phyloP scores from a whole-genome alignment of 1,140 invertebrate genomes.

The Neotoxoptera formosana region DNA sequence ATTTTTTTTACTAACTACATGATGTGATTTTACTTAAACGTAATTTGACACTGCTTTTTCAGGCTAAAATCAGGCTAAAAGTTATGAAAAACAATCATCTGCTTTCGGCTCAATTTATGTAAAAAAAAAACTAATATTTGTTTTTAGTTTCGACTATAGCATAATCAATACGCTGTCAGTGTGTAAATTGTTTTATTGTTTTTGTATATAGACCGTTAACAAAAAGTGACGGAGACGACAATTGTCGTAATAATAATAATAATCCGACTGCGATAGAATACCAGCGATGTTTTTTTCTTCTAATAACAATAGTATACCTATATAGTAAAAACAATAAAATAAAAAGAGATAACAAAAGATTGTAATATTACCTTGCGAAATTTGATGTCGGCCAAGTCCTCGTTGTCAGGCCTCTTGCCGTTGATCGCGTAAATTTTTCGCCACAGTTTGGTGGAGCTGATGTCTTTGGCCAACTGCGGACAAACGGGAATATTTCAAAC shows the following conservation, averaged over 20 bases:
- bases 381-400: slow-evolving; percentile 86
- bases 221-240: not conserved
- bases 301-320: too few relatives aligned
- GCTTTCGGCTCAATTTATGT: not conserved
- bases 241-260: not conserved
- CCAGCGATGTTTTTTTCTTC: too few relatives aligned
- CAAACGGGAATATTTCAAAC: not conserved
- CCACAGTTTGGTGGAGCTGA: slow-evolving; percentile 86
- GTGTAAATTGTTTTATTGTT: not conserved
- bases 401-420: slow-evolving; percentile 71
- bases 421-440: slow-evolving; percentile 84
- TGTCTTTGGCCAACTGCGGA: slow-evolving; percentile 81
- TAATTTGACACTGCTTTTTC: not conserved
- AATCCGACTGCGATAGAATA: not conserved
- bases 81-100: not conserved
- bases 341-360: too few relatives aligned
- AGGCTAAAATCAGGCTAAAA: not conserved
- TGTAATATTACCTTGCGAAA: slow-evolving; percentile 72
- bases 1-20: not conserved
- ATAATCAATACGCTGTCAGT: not conserved
- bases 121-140: not conserved
- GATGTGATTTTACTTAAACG: not conserved
- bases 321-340: too few relatives aligned
- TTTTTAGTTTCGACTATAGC: not conserved
- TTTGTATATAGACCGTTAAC: not conserved